Base-by-base conservation (phyloP, 2,113 vertebrate species). In the Leiothrix lutea region DNA sequence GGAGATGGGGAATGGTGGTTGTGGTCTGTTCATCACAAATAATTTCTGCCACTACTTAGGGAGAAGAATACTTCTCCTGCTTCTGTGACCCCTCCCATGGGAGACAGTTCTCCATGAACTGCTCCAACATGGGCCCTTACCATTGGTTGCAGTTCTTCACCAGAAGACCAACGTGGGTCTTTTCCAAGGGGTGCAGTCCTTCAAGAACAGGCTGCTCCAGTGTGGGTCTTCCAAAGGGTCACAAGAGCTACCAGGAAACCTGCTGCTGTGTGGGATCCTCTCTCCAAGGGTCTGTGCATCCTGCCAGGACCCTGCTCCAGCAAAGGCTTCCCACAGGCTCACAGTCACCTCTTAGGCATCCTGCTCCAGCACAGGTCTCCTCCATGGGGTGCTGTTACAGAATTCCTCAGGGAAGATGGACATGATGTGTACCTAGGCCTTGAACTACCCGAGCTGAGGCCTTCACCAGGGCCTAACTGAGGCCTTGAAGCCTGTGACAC, bases 301-400 rank as follows among this genome's bases (percentile, higher is more conserved):
- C 33, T 73, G 18, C 18, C 18, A 36, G 33, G 8, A 66, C 8
- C 9, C 8, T 58, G 18, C 15, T 65, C 50, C 36, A 73, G 23
- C 23, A 12, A 28, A 50, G 36, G 36, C 28, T 73, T 80, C 69
- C 45, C 44, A 12, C 0, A 0, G 38, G 15, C 12, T 84, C 69
- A 64, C 40, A 54, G 28, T 12, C 31, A 8, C 9, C 36, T 57
- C 28, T 75, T 19, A 8, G 31, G 26, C 17, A 58, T 33, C 36
- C 45, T 58, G 7, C 31, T 20, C 45, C 1, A 3, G 11, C 8
- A 3, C 0, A 0, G 4, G 7, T 51, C 19, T 51, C 28, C 7
- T 45, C 26, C 28, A 15, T 5, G 26, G 58, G 31, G n/a, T n/a
- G n/a, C n/a, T n/a, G n/a, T n/a, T n/a, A n/a, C n/a, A n/a, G n/a